Conservation (phyloP, 2,888 invertebrate species). For the Portevinia maculata region DNA sequence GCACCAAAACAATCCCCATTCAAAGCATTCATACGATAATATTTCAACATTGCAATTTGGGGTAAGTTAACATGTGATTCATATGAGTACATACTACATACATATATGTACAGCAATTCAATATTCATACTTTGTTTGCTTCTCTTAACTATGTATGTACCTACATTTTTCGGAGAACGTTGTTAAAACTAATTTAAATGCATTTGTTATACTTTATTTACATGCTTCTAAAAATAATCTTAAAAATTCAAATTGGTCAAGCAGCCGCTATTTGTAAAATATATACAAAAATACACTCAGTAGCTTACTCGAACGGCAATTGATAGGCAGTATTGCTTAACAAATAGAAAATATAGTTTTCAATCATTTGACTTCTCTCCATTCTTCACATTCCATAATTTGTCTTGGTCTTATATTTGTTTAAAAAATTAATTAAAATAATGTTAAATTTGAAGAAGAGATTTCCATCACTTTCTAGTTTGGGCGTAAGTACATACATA, state of each 20-base stretch:
- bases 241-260: background rate
- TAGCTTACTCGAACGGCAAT: constrained; percentile 31
- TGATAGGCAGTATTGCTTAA: constrained; percentile 17
- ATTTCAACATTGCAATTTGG: constrained; percentile 36
- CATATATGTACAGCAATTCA: background rate
- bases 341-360: background rate
- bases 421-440: constrained; percentile 1
- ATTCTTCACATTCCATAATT: background rate
- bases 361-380: background rate
- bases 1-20: constrained; percentile 72
- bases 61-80: constrained; percentile 54
- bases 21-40: constrained; percentile 44
- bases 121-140: too few relatives aligned
- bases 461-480: constrained; percentile 84
- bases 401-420: background rate
- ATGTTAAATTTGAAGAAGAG: constrained; percentile 83
- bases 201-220: background rate
- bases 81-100: background rate
- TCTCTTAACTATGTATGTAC: too few relatives aligned
- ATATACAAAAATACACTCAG: constrained; percentile 48
- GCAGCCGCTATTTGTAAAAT: background rate
- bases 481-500: constrained; percentile 82
- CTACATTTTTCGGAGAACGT: too few relatives aligned
- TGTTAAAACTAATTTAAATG: too few relatives aligned
- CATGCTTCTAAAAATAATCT: constrained; percentile 33